Base-by-base conservation (phyloP, 1,140 invertebrate species). In the Bilobella aurantiaca region DNA sequence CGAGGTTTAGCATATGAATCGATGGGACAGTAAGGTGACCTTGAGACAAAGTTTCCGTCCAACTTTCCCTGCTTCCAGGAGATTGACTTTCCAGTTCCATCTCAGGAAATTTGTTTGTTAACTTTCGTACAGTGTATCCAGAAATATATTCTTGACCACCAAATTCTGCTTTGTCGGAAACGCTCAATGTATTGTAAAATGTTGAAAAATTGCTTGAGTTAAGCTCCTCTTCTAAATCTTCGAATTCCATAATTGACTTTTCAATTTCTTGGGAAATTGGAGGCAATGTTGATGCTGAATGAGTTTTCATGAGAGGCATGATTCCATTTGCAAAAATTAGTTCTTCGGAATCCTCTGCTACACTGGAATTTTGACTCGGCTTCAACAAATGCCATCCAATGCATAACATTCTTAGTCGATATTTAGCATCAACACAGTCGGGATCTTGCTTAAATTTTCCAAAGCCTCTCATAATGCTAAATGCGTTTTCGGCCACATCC, bases 401-500 rank as follows among this genome's bases (percentile, higher is more conserved):
- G 27, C n/a, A 28, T 28, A 57, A 23, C 53, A 28, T 57, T 8
- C 53, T 8, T 23, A 57, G 53, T 57, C n/a, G n/a, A 28, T 57
- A 57, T 57, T 57, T 57, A 28, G 53, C 53, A 57, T 57, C 53
- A 28, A 57, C 53, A 14, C n/a, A 28, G 21, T 28, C 23, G 8
- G 27, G 5, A 23, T 57, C 23, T 21, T 57, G 53, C 53, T 57
- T 57, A 21, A 57, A 57, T 23, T 8, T 23, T 14, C 53, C 53
- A 5, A 57, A 8, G 5, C n/a, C n/a, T 57, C 53, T 57, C 5
- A 57, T 12, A 23, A 57, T 57, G 23, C 5, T 21, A 28, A 57
- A 57, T 21, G 5, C 53, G 23, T 57, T 57, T 57, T 23, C 53
- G 53, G 53, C 53, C 27, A 57, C 53, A 28, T 57, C 53, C 27